Conservation (phyloP, 1,140 invertebrate species). For the Penaeus japonicus region DNA sequence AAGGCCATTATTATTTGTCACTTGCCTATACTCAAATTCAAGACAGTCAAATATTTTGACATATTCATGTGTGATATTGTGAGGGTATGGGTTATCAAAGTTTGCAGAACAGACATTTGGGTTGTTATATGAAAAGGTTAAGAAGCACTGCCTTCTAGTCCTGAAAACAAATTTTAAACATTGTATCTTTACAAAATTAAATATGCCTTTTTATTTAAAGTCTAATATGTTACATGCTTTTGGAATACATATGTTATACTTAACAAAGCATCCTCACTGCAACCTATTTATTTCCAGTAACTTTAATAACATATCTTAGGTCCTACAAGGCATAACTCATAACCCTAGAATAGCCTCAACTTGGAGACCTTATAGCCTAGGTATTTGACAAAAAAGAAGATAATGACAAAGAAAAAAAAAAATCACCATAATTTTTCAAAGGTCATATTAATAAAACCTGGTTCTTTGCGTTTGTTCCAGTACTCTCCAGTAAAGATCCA, state of each 20-base stretch:
- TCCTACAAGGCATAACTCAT: too few species aligned
- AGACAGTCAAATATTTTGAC: too few species aligned
- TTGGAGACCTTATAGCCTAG: background rate
- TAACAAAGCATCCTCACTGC: too few species aligned
- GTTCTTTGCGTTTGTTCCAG: slow-evolving; percentile 65
- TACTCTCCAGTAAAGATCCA: slow-evolving; percentile 73
- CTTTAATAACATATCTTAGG: too few species aligned
- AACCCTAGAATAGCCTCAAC: background rate
- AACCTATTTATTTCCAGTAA: too few species aligned
- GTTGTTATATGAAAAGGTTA: background rate
- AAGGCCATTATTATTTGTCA: too few species aligned
- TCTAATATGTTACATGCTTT: too few species aligned
- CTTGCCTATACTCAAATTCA: too few species aligned
- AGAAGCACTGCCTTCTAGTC: background rate
- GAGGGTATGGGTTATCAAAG: background rate
- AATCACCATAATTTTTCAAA: slow-evolving; percentile 56
- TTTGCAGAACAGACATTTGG: background rate
- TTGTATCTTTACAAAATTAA: background rate
- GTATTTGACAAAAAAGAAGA: background rate
- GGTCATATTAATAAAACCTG: slow-evolving; percentile 58
- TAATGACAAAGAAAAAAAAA: background rate
- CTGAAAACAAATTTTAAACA: background rate
- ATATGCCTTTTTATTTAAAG: background rate
- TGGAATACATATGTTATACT: too few species aligned
- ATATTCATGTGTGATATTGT: too few species aligned